phyloP scores from a whole-genome alignment of 2,888 invertebrate genomes.

The Leucania comma region DNA sequence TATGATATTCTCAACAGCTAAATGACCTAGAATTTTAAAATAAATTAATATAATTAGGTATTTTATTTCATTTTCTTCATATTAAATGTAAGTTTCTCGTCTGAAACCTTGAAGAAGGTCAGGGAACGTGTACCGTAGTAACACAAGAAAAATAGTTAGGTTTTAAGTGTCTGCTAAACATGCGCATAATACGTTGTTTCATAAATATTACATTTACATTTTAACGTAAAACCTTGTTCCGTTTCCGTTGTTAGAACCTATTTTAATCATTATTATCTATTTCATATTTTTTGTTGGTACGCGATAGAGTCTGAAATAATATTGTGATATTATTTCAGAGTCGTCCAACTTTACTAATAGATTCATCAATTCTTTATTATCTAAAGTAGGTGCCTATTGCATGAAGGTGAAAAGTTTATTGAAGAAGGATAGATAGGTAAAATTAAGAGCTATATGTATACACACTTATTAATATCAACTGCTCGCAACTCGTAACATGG shows the following conservation, averaged over 20 bases:
- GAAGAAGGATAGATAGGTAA: neutral
- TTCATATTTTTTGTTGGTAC: constrained; percentile 30
- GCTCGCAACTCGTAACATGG: neutral
- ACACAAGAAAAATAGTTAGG: constrained; percentile 28
- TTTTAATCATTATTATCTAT: constrained; percentile 38
- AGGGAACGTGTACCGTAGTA: neutral
- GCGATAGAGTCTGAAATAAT: constrained; percentile 18
- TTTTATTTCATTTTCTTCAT: too few species aligned
- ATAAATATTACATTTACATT: constrained; percentile 42
- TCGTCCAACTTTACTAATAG: neutral
- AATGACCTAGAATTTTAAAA: neutral
- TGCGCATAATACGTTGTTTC: constrained; percentile 30
- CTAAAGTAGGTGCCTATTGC: neutral
- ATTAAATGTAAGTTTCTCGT: neutral
- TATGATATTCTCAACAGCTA: constrained; percentile 5
- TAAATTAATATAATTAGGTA: neutral
- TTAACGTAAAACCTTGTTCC: constrained; percentile 40
- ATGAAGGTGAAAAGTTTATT: neutral
- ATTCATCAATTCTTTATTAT: neutral
- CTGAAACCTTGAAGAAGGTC: constrained; percentile 32
- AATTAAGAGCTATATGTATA: neutral
- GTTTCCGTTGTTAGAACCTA: constrained; percentile 41
- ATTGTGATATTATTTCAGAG: too few species aligned
- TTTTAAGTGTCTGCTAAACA: constrained; percentile 22
- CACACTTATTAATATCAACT: neutral